Base-by-base conservation (phyloP, 1,140 invertebrate genomes). In the Drosophila lacertosa region DNA sequence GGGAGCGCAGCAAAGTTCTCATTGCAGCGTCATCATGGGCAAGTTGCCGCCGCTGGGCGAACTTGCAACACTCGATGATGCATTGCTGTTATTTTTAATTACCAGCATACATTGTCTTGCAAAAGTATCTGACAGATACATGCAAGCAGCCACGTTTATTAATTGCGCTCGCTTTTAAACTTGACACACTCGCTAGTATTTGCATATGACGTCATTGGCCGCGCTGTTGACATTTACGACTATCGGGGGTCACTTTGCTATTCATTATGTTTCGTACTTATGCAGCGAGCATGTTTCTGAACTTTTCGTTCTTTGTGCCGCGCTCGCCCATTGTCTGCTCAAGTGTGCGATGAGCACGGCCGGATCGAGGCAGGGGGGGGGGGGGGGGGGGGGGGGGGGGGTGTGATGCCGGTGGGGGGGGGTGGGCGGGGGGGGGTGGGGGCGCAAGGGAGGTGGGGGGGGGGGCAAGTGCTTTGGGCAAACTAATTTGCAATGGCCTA, bases 31-130 rank as follows among this genome's bases (percentile, higher is more conserved):
- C 79, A 83, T 70, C 55, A 59, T 67, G 58, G 24, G 16, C 10
- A 60, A 48, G 59, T 50, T 62, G 35, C 47, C 29, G 35, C 47
- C 29, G 6, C 50, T 48, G 60, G 58, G 47, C 55, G 26, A 58
- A 50, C 44, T 58, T 58, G 66, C 50, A 66, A 64, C 67, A 84
- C 69, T 75, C 80, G 77, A 83, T 80, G 81, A 86, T 80, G 80
- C 76, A 86, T 86, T 84, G 82, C 80, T 76, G 80, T 76, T 86
- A 86, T 83, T 83, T 83, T 76, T 83, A 83, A 83, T 86, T 86
- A 73, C 76, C 32, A 24, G 33, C 44, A 39, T 20, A 75, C 79
- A 79, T 57, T 79, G 75, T 71, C 55, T 51, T 22, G 16, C 40
- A 57, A 53, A 53, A 58, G 75, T 72, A 77, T 73, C 73, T 59